Evolutionary conservation across 2,888 invertebrate genomes (phyloP).

Genomic region (Cerastis rubricosa): DNA sequence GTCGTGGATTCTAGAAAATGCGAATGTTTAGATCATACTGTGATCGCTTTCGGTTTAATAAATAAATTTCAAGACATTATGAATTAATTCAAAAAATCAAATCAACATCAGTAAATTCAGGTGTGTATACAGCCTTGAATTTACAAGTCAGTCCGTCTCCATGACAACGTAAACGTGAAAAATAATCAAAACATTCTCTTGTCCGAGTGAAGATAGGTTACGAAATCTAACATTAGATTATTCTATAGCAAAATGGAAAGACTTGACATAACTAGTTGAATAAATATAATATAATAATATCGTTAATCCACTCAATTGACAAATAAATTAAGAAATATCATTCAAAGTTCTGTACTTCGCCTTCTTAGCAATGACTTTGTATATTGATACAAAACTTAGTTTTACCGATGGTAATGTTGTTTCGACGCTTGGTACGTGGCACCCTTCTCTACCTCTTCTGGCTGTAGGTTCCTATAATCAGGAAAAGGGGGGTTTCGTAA

Average conservation of each 20-base stretch:
- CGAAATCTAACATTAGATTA: background rate
- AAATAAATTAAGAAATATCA: background rate
- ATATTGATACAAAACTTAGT: conserved; percentile 96
- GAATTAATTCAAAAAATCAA: background rate
- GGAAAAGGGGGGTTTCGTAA: conserved; percentile 96
- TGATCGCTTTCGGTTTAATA: background rate
- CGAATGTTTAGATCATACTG: background rate
- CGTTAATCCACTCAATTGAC: background rate
- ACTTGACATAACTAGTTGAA: background rate
- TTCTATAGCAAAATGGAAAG: background rate
- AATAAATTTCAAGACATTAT: background rate
- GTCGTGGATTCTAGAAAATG: background rate
- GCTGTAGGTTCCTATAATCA: conserved; percentile 97
- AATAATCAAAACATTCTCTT: conserved; percentile 15
- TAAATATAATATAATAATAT: background rate
- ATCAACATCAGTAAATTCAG: background rate
- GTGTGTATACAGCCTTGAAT: background rate
- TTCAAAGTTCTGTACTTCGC: background rate
- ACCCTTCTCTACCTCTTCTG: conserved; percentile 94
- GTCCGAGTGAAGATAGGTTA: background rate
- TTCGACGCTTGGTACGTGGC: conserved; percentile 96
- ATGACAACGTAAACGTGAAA: conserved; percentile 26
- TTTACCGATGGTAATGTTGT: conserved; percentile 94
- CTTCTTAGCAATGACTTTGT: conserved; percentile 92
- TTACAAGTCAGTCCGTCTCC: background rate